These are phyloP conservation scores for Cantharis nigra DNA, from an alignment of 2,888 invertebrate genomes.

Conservation along the genomic window DNA sequence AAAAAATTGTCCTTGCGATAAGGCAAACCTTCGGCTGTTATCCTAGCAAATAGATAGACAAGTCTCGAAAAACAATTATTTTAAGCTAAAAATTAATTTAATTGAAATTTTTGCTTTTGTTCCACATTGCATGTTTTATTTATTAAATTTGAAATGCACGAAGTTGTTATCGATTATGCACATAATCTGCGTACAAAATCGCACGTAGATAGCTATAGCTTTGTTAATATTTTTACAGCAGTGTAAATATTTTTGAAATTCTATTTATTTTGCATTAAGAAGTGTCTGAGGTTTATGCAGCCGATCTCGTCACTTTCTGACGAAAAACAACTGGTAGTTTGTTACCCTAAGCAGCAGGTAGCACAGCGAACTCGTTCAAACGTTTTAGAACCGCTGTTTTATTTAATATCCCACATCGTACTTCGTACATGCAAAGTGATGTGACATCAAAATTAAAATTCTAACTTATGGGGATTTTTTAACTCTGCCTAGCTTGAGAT, in stretches of 20 bases:
- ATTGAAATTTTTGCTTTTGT: neutral
- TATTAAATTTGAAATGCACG: neutral
- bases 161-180: neutral
- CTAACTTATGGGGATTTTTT: neutral
- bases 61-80: neutral
- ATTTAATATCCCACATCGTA: neutral
- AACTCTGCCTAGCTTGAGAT: no score
- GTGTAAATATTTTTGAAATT: neutral
- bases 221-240: neutral
- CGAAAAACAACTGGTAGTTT: no score
- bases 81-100: neutral
- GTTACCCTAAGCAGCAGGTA: neutral
- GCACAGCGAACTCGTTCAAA: neutral
- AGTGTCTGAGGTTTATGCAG: neutral
- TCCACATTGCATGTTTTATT: neutral
- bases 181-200: neutral
- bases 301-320: neutral
- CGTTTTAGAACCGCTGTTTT: neutral
- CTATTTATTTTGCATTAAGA: neutral
- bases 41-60: neutral
- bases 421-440: neutral
- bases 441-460: neutral
- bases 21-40: neutral
- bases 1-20: neutral
- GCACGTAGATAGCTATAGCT: neutral